Base-by-base conservation (phyloP, 1,140 invertebrate species). In the Holotrichia oblita region DNA sequence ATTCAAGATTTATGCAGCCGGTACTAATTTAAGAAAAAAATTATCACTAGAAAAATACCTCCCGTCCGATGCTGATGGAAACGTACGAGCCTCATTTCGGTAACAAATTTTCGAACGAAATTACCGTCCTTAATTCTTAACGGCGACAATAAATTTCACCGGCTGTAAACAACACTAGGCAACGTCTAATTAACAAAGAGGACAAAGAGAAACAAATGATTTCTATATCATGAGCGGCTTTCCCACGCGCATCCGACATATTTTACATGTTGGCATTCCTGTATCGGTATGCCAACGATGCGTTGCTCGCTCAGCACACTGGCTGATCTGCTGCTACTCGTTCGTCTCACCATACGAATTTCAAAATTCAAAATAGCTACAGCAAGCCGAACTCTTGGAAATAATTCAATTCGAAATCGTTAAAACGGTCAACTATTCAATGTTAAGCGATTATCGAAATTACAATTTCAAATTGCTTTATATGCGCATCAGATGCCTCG, bases 171-270 rank as follows among this genome's bases (percentile, higher is more conserved):
- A 69, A 69, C 61, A 69, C 61, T 20, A 24, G 22, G 61, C 61
- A 69, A 69, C 61, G 61, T 69, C 61, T 80, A 80, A 80, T 80
- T 80, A 80, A 78, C 74, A 77, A 12, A 59, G 20, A 48, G 76
- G 73, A 80, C 79, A 78, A 78, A 82, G 80, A 81, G 73, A 81
- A 78, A 79, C 69, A 64, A 81, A 82, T 82, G 80, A 82, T 81
- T 79, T 80, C 79, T 72, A 80, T 82, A 76, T 78, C 78, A 40
- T 77, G 74, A 76, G 78, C 74, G 27, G 79, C 80, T 80, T 83
- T 83, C 82, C 82, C 82, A 83, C 82, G 80, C 80, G 78, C 77
- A 73, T 78, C 80, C 78, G 61, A 81, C 77, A 80, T 69, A 80
- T 72, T 78, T 80, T 80, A 79, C 73, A 76, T 77, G 80, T 80